These are phyloP conservation scores for Heliconius erato DNA, from an alignment of 2,888 invertebrate species.

Conservation along the genomic window DNA sequence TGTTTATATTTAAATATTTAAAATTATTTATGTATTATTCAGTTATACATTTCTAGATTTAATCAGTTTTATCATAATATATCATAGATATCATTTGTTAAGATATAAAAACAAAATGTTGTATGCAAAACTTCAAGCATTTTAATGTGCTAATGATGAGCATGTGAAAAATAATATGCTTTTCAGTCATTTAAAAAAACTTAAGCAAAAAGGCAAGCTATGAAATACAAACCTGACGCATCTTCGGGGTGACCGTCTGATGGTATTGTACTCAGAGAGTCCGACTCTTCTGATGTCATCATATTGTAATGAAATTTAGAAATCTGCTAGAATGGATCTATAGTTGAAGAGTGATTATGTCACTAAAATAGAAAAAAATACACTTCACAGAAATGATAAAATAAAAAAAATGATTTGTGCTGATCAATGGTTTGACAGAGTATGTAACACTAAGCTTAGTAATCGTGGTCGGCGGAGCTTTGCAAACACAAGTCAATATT, in stretches of 20 bases:
- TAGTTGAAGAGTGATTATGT: constrained; percentile 51
- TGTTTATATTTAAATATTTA: background rate
- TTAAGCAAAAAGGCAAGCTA: constrained; percentile 25
- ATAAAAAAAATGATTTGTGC: constrained; percentile 31
- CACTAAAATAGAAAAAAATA: constrained; percentile 51
- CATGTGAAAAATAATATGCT: background rate
- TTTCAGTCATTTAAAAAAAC: constrained; percentile 1
- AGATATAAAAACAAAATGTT: background rate
- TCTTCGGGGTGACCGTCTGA: constrained; percentile 77
- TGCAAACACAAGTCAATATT: background rate
- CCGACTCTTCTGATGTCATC: constrained; percentile 78
- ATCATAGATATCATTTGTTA: background rate
- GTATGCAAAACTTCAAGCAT: constrained; percentile 8
- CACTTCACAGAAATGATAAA: constrained; percentile 45
- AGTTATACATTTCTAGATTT: no score
- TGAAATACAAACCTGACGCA: constrained; percentile 65
- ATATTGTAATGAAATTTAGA: constrained; percentile 58
- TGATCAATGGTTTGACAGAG: background rate
- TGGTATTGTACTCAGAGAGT: constrained; percentile 72
- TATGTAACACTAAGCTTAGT: constrained; percentile 18
- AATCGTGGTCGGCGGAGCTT: constrained; percentile 4
- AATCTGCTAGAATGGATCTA: constrained; percentile 53
- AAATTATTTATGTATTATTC: no score
- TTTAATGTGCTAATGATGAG: constrained; percentile 11
- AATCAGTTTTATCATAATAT: no score